These are phyloP conservation scores for Isurus oxyrinchus DNA, from an alignment of 2,113 vertebrate species.

Conservation along the genomic window DNA sequence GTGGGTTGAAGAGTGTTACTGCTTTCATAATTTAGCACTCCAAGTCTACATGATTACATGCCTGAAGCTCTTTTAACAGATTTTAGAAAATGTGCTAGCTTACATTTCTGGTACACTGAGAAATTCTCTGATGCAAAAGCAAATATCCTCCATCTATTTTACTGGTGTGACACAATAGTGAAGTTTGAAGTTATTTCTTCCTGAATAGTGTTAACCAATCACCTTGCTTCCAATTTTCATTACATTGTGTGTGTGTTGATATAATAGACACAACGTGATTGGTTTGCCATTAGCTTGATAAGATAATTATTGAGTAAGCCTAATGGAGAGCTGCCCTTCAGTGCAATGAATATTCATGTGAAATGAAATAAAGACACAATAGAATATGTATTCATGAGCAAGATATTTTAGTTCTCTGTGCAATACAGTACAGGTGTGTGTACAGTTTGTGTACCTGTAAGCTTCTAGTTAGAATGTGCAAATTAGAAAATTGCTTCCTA, in stretches of 20 bases:
- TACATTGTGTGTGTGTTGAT: not conserved
- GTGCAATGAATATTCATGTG: slow-evolving; percentile 9
- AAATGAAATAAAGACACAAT: not conserved
- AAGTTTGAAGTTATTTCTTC: not conserved
- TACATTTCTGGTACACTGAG: slow-evolving; percentile 5
- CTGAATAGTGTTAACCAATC: not conserved
- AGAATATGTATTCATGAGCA: not conserved
- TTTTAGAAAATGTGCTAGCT: not conserved
- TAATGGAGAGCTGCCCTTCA: not conserved
- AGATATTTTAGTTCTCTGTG: not conserved
- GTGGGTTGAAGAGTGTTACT: not conserved
- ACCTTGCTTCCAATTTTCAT: not conserved
- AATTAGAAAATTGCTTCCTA: not conserved
- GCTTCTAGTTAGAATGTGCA: not conserved
- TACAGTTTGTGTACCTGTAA: not conserved
- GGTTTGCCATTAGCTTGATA: not conserved
- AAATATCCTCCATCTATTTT: not conserved
- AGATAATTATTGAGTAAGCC: not conserved
- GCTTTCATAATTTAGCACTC: slow-evolving; percentile 26
- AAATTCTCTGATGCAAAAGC: not conserved
- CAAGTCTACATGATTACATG: slow-evolving; percentile 12
- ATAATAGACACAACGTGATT: not conserved
- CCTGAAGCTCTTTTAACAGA: slow-evolving; percentile 10
- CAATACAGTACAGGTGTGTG: not conserved
- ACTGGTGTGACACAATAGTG: not conserved